Evolutionary conservation across 1,140 invertebrate species (phyloP).

Genomic region (Drepana arcuata): DNA sequence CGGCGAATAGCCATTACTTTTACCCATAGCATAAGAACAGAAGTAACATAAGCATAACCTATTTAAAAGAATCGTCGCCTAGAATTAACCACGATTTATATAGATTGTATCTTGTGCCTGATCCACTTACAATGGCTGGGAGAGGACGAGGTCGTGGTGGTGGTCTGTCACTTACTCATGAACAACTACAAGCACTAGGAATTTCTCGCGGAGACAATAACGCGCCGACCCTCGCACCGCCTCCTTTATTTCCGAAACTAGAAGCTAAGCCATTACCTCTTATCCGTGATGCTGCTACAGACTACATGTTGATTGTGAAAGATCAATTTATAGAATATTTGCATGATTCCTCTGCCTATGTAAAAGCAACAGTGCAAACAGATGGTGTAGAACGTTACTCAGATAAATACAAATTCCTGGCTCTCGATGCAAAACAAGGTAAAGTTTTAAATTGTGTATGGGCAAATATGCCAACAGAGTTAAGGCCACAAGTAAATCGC

Average conservation of each 20-base stretch:
- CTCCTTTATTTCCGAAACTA: constrained; percentile 66
- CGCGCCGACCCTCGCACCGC: constrained; percentile 46
- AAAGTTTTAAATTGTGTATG: constrained; percentile 53
- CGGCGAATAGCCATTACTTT: too few species aligned
- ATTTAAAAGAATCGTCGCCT: too few species aligned
- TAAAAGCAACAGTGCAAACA: constrained; percentile 44
- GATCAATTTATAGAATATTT: constrained; percentile 68
- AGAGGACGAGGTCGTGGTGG: constrained; percentile 57
- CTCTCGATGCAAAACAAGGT: constrained; percentile 51
- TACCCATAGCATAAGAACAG: too few species aligned
- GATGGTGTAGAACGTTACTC: constrained; percentile 66
- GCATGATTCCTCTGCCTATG: constrained; percentile 63
- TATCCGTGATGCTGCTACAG: constrained; percentile 53
- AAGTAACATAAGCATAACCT: too few species aligned
- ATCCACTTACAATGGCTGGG: constrained; percentile 42
- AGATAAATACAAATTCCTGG: constrained; percentile 67
- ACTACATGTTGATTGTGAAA: constrained; percentile 68
- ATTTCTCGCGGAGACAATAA: constrained; percentile 55
- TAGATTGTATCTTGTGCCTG: neutral
- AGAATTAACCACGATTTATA: too few species aligned
- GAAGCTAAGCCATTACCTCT: constrained; percentile 60
- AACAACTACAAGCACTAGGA: constrained; percentile 62
- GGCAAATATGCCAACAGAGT: constrained; percentile 55
- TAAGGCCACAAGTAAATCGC: constrained; percentile 45
- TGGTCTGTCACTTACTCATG: constrained; percentile 54